Evolutionary conservation across 1,140 invertebrate species (phyloP).

Genomic region (Sitophilus oryzae): DNA sequence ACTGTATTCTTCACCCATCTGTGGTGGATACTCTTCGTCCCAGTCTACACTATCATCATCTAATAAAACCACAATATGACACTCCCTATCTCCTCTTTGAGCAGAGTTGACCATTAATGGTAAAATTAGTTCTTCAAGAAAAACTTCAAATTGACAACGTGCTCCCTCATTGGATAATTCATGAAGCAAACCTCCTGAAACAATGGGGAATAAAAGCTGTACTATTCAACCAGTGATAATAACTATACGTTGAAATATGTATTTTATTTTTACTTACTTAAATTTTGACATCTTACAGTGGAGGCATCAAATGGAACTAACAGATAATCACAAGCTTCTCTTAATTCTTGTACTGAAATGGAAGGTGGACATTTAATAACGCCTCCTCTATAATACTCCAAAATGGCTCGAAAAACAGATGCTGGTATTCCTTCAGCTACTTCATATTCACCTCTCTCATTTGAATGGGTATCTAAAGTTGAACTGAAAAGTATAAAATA

Average conservation of each 20-base stretch:
- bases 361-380: slow-evolving; percentile 79
- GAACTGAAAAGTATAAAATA: slow-evolving; percentile 58
- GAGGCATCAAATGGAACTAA: slow-evolving; percentile 95
- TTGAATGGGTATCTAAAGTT: slow-evolving; percentile 85
- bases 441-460: slow-evolving; percentile 94
- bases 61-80: slow-evolving; percentile 89
- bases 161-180: slow-evolving; percentile 99
- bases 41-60: slow-evolving; percentile 97
- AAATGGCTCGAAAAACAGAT: slow-evolving; percentile 88
- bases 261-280: slow-evolving; percentile 59
- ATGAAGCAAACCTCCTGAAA: slow-evolving; percentile 85
- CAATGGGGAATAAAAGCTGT: not conserved
- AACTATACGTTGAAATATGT: not conserved
- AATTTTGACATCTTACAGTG: slow-evolving; percentile 92
- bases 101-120: slow-evolving; percentile 95
- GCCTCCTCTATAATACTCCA: slow-evolving; percentile 93
- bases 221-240: not conserved
- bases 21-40: slow-evolving; percentile 97
- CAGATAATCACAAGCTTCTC: slow-evolving; percentile 98
- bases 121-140: slow-evolving; percentile 91
- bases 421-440: slow-evolving; percentile 98
- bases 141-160: slow-evolving; percentile 91
- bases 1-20: slow-evolving; percentile 97
- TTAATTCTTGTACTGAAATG: slow-evolving; percentile 85
- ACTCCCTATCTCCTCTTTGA: slow-evolving; percentile 81